These are phyloP conservation scores for Hydrozoanthus gracilis DNA, from an alignment of 92 coral and sea anemone genomes.

Conservation along the genomic window DNA sequence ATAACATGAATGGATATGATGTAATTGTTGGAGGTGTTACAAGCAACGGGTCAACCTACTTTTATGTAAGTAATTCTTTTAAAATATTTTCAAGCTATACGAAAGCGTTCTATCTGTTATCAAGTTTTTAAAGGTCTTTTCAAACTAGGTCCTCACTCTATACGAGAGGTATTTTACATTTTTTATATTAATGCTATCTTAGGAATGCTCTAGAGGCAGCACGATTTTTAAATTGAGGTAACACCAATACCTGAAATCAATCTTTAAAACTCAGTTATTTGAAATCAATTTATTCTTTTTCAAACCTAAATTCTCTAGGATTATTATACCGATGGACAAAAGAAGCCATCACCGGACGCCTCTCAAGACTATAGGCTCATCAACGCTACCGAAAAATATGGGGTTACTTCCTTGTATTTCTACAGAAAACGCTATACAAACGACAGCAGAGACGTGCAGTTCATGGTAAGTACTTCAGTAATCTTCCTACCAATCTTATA, in stretches of 20 bases:
- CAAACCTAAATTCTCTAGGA: neutral
- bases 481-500: neutral
- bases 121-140: too few relatives aligned
- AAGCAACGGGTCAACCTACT: neutral
- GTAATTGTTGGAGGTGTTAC: constrained; percentile 9
- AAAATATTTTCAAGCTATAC: too few relatives aligned
- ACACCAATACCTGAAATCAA: too few relatives aligned
- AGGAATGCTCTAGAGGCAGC: too few relatives aligned
- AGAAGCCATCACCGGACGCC: constrained; percentile 4
- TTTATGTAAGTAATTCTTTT: neutral
- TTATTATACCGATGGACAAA: neutral
- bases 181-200: too few relatives aligned
- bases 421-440: constrained; percentile 36
- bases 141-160: too few relatives aligned
- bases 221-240: too few relatives aligned
- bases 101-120: neutral
- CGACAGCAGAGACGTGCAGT: constrained; percentile 41
- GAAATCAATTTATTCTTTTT: too few relatives aligned
- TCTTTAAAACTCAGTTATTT: too few relatives aligned
- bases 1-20: neutral
- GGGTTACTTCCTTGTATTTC: constrained; percentile 37
- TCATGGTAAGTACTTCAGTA: constrained; percentile 1
- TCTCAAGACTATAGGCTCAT: constrained; percentile 36
- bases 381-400: constrained; percentile 27
- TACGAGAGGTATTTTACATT: too few relatives aligned